Base-by-base conservation (phyloP, 1,140 invertebrate species). In the Ganaspis sp. region DNA sequence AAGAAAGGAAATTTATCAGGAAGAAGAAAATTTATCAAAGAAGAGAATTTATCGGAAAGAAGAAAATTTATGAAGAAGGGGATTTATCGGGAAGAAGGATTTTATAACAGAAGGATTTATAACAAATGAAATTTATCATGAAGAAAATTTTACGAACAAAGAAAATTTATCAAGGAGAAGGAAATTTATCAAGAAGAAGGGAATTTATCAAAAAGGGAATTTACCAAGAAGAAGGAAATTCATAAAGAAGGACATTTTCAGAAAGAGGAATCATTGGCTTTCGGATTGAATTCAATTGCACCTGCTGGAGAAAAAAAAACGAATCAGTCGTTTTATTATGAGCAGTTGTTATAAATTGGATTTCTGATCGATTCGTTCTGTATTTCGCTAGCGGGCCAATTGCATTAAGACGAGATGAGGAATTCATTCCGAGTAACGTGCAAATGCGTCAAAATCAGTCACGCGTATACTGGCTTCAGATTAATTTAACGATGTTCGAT, bases 401-500 rank as follows among this genome's bases (percentile, higher is more conserved):
- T 6, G 54, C 54, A 64, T 64, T 64, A 12, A 34, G 12, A n/a
- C 12, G 58, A 64, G 54, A 64, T 64, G 58, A 29, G 23, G 54
- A 29, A 64, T 29, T 29, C 54, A 12, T 58, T 49, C 42, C 42
- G 17, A 49, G 53, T 58, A 58, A 58, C 19, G 23, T 64, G 54
- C 23, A 15, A 23, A 64, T 64, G 12, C 54, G 54, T 64, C 54
- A 64, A 64, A 64, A 64, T 64, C 54, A 64, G 54, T 64, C 54
- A 64, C 54, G 26, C 26, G 58, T 64, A n/a, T n/a, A 29, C 54
- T 12, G 38, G 29, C 19, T 72, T 72, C 21, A 15, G 72, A 72
- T 76, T 72, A 76, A 76, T 76, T 76, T 76, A 58, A 72, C 71
- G 75, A 73, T 73, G 71, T 58, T 77, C 54, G 64, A 64, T 64